phyloP scores from a whole-genome alignment of 1,140 invertebrate genomes.

The Armadillidium nasatum region DNA sequence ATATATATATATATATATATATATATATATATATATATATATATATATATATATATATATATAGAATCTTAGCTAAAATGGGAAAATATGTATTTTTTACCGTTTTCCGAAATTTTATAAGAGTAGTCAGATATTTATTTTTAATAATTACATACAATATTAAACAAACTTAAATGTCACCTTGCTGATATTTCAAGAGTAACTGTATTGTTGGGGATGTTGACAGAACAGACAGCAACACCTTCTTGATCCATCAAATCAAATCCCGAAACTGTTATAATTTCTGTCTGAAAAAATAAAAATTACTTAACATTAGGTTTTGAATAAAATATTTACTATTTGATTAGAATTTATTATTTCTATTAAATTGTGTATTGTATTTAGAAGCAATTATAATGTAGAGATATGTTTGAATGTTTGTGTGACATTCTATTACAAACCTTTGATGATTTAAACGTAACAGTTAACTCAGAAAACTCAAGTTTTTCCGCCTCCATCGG shows the following conservation, averaged over 20 bases:
- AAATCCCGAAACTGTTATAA: constrained; percentile 21
- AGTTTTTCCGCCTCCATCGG: constrained; percentile 47
- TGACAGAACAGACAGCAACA: constrained; percentile 23
- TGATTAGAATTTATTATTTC: too few species aligned
- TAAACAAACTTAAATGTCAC: constrained; percentile 20
- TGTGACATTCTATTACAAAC: neutral
- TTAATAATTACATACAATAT: too few species aligned
- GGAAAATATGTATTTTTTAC: too few species aligned
- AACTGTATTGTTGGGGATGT: constrained; percentile 28
- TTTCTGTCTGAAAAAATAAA: constrained; percentile 30
- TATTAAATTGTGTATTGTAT: too few species aligned
- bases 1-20: neutral
- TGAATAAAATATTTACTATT: too few species aligned
- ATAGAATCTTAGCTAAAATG: too few species aligned
- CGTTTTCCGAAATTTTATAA: too few species aligned
- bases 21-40: neutral
- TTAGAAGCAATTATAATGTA: too few species aligned
- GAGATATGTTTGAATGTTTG: neutral
- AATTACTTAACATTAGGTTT: too few species aligned
- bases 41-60: neutral
- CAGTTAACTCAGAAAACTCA: constrained; percentile 29
- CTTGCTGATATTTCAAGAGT: constrained; percentile 29
- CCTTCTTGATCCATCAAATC: constrained; percentile 29
- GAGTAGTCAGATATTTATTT: too few species aligned
- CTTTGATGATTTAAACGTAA: constrained; percentile 24